phyloP scores from a whole-genome alignment of 2,797 vertebrate genomes.

The Melanotaenia boesemani region DNA sequence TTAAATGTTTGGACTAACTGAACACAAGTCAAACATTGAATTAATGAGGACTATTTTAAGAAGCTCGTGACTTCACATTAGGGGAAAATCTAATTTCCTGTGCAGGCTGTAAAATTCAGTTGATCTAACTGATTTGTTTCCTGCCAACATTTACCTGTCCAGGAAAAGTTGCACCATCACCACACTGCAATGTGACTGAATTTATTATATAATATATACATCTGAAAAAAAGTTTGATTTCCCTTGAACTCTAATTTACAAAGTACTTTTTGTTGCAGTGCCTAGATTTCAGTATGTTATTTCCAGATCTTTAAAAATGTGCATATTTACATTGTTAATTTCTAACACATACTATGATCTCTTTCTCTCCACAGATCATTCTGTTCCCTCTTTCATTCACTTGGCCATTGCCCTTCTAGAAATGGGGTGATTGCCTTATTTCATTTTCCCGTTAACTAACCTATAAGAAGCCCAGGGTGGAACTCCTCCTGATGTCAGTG shows the following conservation, averaged over 20 bases:
- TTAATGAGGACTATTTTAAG: not conserved
- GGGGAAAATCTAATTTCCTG: not conserved
- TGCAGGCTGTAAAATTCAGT: not conserved
- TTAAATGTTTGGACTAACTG: constrained; percentile 5
- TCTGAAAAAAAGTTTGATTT: not conserved
- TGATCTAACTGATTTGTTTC: not conserved
- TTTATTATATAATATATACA: not conserved
- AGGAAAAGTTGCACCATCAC: not conserved
- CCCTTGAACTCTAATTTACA: not conserved
- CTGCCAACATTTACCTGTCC: not conserved
- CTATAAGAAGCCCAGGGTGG: constrained; percentile 23
- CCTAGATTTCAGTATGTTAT: not conserved
- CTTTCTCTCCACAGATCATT: constrained; percentile 55
- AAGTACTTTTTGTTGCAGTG: not conserved
- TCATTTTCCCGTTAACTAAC: constrained; percentile 20
- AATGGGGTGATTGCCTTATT: constrained; percentile 68
- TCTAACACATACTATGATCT: constrained; percentile 16
- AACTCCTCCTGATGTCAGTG: constrained; percentile 76
- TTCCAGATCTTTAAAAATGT: constrained; percentile 1
- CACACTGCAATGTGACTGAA: not conserved
- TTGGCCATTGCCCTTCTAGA: constrained; percentile 11
- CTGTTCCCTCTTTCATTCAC: constrained; percentile 17
- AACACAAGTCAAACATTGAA: not conserved
- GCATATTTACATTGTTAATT: not conserved
- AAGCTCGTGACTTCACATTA: not conserved